Percentiles rank a stretch among this genome's conserved stretches.
Evolutionary conservation across 2,888 invertebrate genomes (phyloP).

Genomic region (Nezara viridula): DNA sequence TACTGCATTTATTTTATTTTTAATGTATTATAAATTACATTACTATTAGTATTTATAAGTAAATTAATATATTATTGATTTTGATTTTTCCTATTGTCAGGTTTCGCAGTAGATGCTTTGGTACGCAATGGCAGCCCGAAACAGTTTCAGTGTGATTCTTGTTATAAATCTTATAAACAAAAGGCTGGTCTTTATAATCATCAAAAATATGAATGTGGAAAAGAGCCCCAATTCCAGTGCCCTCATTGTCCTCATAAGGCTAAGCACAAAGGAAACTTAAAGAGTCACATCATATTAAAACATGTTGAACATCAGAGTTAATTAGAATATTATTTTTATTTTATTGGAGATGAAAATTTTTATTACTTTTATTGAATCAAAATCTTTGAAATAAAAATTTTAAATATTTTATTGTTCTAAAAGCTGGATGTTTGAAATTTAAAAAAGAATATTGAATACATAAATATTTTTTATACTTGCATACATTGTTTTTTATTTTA

Average conservation of each 20-base stretch:
- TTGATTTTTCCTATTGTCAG: slow-evolving; percentile 20
- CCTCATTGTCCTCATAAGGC: slow-evolving; percentile 59
- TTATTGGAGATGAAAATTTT: no score
- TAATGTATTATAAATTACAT: slow-evolving; percentile 49
- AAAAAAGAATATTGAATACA: neutral
- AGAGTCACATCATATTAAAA: slow-evolving; percentile 60
- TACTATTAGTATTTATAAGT: slow-evolving; percentile 48
- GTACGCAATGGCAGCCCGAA: neutral
- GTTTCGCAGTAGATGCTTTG: neutral
- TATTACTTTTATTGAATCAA: no score
- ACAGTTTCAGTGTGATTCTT: slow-evolving; percentile 29
- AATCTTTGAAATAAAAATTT: neutral
- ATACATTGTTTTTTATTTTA: no score
- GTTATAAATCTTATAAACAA: slow-evolving; percentile 62
- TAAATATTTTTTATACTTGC: neutral
- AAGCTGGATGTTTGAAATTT: neutral
- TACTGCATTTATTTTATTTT: neutral
- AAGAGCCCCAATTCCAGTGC: slow-evolving; percentile 65
- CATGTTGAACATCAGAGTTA: slow-evolving; percentile 62
- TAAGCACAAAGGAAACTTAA: slow-evolving; percentile 61
- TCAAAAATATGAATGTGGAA: slow-evolving; percentile 65
- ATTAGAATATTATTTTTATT: neutral
- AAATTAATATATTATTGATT: slow-evolving; percentile 13
- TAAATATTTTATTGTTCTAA: neutral
- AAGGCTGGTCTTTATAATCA: slow-evolving; percentile 64